Evolutionary conservation across 1,140 invertebrate genomes (phyloP).

Genomic region (Papilio polytes): DNA sequence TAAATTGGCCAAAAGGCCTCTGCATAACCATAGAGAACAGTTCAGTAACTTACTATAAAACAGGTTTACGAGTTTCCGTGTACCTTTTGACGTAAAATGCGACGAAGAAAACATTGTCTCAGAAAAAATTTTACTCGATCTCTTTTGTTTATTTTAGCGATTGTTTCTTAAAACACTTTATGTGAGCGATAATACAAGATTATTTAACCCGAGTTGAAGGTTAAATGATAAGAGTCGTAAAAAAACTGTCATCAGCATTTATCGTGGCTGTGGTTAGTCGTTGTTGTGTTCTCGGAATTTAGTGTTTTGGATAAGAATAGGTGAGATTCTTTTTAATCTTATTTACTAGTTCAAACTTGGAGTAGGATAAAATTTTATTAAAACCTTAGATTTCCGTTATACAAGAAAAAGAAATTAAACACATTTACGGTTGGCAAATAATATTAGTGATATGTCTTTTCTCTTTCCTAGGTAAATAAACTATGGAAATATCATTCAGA

Average conservation of each 20-base stretch:
- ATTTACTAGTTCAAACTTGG: neutral
- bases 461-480: neutral
- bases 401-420: neutral
- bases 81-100: neutral
- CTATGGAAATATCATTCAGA: constrained; percentile 85
- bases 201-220: constrained; percentile 34
- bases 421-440: too few species aligned
- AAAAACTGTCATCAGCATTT: neutral
- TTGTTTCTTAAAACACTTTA: constrained; percentile 6
- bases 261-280: neutral
- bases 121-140: neutral
- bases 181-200: constrained; percentile 17
- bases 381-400: neutral
- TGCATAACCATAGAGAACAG: neutral
- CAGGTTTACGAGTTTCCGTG: neutral
- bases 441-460: neutral
- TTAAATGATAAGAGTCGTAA: constrained; percentile 24
- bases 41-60: neutral
- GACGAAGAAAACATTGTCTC: neutral
- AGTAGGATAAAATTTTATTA: neutral
- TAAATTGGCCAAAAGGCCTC: neutral
- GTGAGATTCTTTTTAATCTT: constrained; percentile 27
- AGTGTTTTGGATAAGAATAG: constrained; percentile 7
- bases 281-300: neutral
- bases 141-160: neutral